Conservation (phyloP, 2,797 vertebrate genomes). For the Acrocephalus scirpaceus region DNA sequence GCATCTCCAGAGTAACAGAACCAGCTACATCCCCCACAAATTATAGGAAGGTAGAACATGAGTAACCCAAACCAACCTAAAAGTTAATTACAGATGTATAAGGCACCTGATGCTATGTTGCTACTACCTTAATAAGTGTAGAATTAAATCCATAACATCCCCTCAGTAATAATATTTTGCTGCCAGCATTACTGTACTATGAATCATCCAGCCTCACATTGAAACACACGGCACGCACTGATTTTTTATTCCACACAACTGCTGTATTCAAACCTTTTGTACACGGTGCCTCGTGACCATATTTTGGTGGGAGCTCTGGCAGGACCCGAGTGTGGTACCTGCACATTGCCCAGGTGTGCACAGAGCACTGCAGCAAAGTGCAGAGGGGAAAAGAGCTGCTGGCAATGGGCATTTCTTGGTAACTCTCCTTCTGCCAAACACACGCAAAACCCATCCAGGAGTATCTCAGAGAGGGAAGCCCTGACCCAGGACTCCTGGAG, state of each 20-base stretch:
- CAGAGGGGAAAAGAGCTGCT: neutral
- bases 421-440: neutral
- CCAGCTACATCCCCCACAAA: neutral
- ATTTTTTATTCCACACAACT: neutral
- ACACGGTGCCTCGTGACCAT: rapidly evolving
- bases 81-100: neutral
- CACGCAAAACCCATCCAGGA: neutral
- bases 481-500: neutral
- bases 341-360: no score
- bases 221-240: neutral
- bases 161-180: neutral
- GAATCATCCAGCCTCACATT: neutral
- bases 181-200: neutral
- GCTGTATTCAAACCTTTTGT: neutral
- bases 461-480: neutral
- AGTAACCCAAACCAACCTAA: neutral
- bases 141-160: neutral
- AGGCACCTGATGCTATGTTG: neutral
- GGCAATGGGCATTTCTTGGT: neutral
- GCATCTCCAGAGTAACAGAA: neutral
- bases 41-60: neutral
- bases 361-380: neutral
- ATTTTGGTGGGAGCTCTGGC: neutral
- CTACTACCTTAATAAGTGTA: neutral
- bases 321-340: neutral